Evolutionary conservation across 2,888 invertebrate species (phyloP), one percentile per base, ranked within the genome.

Genomic region (Philaethria dido): DNA sequence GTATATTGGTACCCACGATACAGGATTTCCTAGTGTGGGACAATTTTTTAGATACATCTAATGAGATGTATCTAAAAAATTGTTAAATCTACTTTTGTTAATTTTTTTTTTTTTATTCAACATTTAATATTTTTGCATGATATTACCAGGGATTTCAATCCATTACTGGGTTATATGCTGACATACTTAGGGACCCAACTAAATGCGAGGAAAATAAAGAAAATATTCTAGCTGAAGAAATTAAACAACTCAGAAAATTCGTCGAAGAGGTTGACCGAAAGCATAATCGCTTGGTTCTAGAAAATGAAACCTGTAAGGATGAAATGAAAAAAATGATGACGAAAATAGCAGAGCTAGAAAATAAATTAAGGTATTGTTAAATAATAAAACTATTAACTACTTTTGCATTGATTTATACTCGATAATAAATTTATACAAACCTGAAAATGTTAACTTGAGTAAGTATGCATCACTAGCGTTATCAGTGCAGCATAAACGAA

Each of bases 301-400:
- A 92, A 71, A 92, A 91, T 57, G 79, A 83, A 50, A 70, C 71
- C 0, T 75, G 92, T 33, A 84, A 82, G 44, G 82, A 88, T 13
- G 80, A 81, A 67, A 79, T 92, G 77, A 80, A 77, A 71, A 84
- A 76, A 44, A 85, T 91, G 87, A 82, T 79, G 73, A 67, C 71
- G 1, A 89, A 83, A 73, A 83, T 92, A 14, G 84, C 85, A 57
- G 84, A 86, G 71, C 80, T 92, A 72, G 91, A 91, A 79, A 78
- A 75, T 77, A 88, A 86, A 77, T 74, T 89, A 69, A 88, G 87
- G 92, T 92, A 39, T 4, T 39, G 11, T 39, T 2, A 39, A 39
- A 33, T 33, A 33, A 33, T 33, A 9, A 33, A 33, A 33, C 33
- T 33, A 8, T 33, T 3, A 25, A n/a, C n/a, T n/a, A n/a, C n/a